Conservation (phyloP, 2,888 invertebrate species). For the Bimastos eiseni region DNA sequence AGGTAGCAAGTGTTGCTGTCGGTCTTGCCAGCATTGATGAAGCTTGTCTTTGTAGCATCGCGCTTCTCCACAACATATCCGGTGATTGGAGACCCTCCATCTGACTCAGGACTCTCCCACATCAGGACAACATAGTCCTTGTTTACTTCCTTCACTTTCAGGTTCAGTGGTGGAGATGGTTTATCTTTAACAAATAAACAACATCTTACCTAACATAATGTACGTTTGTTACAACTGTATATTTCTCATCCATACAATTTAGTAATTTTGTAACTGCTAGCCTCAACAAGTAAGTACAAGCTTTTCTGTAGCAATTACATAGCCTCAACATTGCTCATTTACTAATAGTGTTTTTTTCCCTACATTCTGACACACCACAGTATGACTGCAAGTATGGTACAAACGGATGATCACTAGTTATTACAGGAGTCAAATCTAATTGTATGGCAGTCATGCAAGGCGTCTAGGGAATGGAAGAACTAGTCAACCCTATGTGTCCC, state of each 20-base stretch:
- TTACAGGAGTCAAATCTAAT: too few relatives aligned
- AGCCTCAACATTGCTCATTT: not conserved
- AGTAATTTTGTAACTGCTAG: not conserved
- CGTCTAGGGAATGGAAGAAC: too few relatives aligned
- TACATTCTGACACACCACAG: too few relatives aligned
- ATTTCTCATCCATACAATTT: not conserved
- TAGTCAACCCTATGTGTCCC: too few relatives aligned
- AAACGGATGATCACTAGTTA: too few relatives aligned
- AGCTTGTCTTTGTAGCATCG: slow-evolving; percentile 43
- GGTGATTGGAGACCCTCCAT: slow-evolving; percentile 58
- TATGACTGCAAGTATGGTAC: too few relatives aligned
- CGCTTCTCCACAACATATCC: slow-evolving; percentile 57
- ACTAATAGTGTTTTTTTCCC: too few relatives aligned
- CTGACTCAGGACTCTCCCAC: slow-evolving; percentile 58
- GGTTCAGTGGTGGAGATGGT: slow-evolving; percentile 40
- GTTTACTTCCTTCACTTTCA: slow-evolving; percentile 39
- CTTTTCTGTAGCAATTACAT: not conserved
- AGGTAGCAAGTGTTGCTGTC: slow-evolving; percentile 28
- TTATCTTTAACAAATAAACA: slow-evolving; percentile 26
- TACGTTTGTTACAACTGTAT: not conserved
- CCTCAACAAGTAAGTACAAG: too few relatives aligned
- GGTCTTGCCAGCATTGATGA: slow-evolving; percentile 30
- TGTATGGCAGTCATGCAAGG: too few relatives aligned
- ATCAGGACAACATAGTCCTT: slow-evolving; percentile 80
- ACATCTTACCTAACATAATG: not conserved